phyloP scores from a whole-genome alignment of 64 coral and sea anemone species.

The Pocillopora verrucosa region DNA sequence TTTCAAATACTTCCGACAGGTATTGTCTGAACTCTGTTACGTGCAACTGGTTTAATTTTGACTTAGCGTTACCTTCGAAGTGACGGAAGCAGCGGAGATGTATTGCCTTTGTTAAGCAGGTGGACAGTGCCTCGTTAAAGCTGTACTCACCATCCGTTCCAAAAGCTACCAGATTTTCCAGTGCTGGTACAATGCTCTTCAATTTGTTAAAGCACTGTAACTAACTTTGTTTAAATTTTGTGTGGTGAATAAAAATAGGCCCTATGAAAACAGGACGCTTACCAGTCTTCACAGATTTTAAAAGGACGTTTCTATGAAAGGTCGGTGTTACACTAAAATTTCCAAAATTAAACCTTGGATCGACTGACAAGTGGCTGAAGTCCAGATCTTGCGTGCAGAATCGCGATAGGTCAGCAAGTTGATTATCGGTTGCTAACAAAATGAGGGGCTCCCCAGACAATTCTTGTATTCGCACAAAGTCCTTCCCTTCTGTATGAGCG shows the following conservation, averaged over 20 bases:
- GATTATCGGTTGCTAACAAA: slow-evolving; percentile 11
- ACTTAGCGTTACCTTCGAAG: neutral
- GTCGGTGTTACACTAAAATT: slow-evolving; percentile 17
- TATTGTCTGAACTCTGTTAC: slow-evolving; percentile 3
- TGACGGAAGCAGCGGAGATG: slow-evolving; percentile 1
- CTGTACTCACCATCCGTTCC: neutral
- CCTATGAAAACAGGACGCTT: neutral
- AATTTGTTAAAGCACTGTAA: slow-evolving; percentile 7
- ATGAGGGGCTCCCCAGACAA: neutral
- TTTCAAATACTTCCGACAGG: neutral
- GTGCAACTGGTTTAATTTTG: slow-evolving; percentile 8
- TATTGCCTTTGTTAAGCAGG: neutral
- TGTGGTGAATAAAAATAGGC: neutral
- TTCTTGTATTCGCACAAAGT: neutral
- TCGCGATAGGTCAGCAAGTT: neutral
- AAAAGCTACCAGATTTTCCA: neutral
- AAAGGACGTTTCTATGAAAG: neutral
- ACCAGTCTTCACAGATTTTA: neutral
- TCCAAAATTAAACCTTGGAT: slow-evolving; percentile 22
- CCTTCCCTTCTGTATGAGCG: neutral
- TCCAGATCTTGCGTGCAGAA: slow-evolving; percentile 20
- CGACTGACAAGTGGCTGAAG: slow-evolving; percentile 11
- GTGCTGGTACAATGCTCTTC: neutral
- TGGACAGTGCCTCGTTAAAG: slow-evolving; percentile 1
- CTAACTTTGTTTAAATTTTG: neutral